Evolutionary conservation across 2,888 invertebrate genomes (phyloP), one percentile per base, ranked within the genome.

Genomic region (Gortyna flavago): DNA sequence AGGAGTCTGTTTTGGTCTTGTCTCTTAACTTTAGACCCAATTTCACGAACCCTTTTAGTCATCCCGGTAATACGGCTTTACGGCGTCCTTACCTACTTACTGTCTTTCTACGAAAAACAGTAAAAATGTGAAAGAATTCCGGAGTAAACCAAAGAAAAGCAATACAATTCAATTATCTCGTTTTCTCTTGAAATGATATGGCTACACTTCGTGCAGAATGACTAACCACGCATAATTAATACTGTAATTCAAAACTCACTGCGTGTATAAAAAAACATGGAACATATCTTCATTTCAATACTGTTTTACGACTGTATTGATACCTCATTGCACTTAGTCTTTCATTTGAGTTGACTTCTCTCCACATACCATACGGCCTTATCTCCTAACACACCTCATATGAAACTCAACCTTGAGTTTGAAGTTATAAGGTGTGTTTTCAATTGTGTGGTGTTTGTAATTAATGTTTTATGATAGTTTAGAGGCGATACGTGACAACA

Each of bases 401-500:
- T 13, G 79, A 87, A 67, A 79, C 48, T 18, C 64, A 21, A 72
- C 57, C 29, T 72, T 84, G 41, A 65, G 0, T 2, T 8, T 69
- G 44, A 75, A 83, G 61, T 0, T 0, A 0, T 87, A 90, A 51
- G 77, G 90, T 86, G 29, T 32, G 75, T 65, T 88, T 86, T 89
- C 0, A 25, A 32, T 32, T 86, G 69, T 18, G 5, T 0, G 4
- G 32, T 32, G 16, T 48, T n/a, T 81, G 85, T 80, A 92, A 91
- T 92, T 93, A 93, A 90, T 89, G 87, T 88, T 91, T 88, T 85
- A 87, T 87, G 85, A 85, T 88, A 87, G 88, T 89, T 88, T 87
- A 91, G n/a, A 89, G 87, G 90, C 90, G 94, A 94, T 94, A 95
- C 93, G 92, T 94, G 94, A 93, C 92, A 94, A 90, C 96, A 96